Evolutionary conservation across 2,888 invertebrate genomes (phyloP).

Genomic region (Caenorhabditis zanzibari): DNA sequence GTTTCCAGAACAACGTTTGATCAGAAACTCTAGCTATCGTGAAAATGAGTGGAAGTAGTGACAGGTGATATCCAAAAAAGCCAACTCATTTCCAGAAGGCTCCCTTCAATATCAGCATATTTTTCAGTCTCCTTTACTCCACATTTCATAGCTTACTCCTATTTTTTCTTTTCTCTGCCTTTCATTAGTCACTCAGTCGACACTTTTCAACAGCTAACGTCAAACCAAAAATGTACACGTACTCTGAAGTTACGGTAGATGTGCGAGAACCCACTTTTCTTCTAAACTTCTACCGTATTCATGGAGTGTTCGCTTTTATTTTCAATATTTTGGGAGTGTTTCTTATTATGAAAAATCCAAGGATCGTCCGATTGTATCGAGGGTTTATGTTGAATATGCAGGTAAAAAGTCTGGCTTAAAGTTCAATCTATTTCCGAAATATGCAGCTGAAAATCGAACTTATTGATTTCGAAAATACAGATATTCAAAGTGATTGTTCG

Average conservation of each 20-base stretch:
- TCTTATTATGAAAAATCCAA: constrained; percentile 40
- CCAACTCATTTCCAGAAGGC: constrained; percentile 3
- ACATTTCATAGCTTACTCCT: background rate
- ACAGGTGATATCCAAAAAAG: constrained; percentile 16
- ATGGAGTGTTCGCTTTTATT: constrained; percentile 41
- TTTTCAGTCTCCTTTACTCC: constrained; percentile 8
- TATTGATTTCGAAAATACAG: background rate
- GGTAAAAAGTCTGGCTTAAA: constrained; percentile 21
- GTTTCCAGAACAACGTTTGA: background rate
- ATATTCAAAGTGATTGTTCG: background rate
- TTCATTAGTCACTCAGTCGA: background rate
- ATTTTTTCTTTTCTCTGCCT: background rate
- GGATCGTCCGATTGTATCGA: constrained; percentile 40
- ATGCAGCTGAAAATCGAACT: constrained; percentile 12
- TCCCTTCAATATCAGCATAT: constrained; percentile 9
- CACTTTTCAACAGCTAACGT: background rate
- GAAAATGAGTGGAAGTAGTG: background rate
- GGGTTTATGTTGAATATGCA: constrained; percentile 57
- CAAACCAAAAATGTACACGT: constrained; percentile 15
- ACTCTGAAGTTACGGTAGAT: constrained; percentile 49
- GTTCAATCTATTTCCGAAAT: background rate
- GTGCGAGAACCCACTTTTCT: constrained; percentile 11
- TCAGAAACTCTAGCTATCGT: background rate
- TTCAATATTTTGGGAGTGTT: constrained; percentile 50
- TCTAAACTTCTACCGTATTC: constrained; percentile 42